A percentile compares a stretch with the other conserved stretches of the same genome.
phyloP scores from a whole-genome alignment of 2,888 invertebrate genomes.

The Trilocha varians region DNA sequence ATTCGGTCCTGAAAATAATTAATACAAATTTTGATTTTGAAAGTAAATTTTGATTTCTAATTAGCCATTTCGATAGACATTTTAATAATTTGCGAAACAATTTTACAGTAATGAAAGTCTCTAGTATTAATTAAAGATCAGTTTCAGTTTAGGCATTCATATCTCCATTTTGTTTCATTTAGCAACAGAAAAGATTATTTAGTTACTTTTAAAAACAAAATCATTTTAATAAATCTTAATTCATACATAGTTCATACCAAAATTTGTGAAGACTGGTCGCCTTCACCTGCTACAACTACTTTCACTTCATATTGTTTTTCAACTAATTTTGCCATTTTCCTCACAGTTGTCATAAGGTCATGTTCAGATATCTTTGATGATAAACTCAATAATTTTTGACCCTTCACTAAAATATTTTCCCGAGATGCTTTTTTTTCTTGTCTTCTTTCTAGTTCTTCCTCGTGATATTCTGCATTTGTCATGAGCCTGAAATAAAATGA shows the following conservation, averaged over 20 bases:
- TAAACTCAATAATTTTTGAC: conserved; percentile 77
- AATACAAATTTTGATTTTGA: too few relatives aligned
- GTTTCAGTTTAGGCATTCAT: too few relatives aligned
- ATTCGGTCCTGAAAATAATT: conserved; percentile 71
- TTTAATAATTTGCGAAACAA: too few relatives aligned
- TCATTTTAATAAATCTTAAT: too few relatives aligned
- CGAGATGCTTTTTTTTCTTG: conserved; percentile 60
- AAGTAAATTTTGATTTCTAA: conserved; percentile 9
- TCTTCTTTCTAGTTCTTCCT: conserved; percentile 72
- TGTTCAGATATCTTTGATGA: conserved; percentile 76
- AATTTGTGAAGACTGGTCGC: conserved; percentile 38
- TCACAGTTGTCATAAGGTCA: conserved; percentile 77
- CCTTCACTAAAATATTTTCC: conserved; percentile 58
- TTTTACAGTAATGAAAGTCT: too few relatives aligned
- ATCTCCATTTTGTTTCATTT: too few relatives aligned
- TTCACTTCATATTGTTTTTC: conserved; percentile 78
- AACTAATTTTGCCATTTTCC: conserved; percentile 78
- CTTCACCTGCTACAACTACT: conserved; percentile 69
- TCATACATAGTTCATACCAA: conserved; percentile 22
- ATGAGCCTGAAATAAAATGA: conserved; percentile 60
- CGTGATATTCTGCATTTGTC: conserved; percentile 76
- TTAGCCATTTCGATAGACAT: too few relatives aligned
- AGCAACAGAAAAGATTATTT: too few relatives aligned
- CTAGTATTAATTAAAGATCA: too few relatives aligned
- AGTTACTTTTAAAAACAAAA: too few relatives aligned